Evolutionary conservation across 2,113 vertebrate species (phyloP).

Genomic region (Steatornis caripensis): DNA sequence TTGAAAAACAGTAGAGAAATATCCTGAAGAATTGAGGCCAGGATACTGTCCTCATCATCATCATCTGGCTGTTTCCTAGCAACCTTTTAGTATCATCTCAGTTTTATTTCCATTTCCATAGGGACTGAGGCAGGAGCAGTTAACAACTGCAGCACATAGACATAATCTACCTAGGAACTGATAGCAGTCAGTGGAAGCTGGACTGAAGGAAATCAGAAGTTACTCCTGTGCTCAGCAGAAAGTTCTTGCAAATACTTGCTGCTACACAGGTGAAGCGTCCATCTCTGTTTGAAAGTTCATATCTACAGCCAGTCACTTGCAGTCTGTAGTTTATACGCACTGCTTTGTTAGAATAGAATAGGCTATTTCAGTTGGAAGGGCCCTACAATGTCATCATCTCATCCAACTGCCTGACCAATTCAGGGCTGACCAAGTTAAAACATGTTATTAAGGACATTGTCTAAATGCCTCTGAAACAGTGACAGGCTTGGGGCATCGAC

Average conservation of each 20-base stretch:
- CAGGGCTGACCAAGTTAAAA: neutral
- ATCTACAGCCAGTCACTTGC: neutral
- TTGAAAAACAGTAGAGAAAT: neutral
- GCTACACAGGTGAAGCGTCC: neutral
- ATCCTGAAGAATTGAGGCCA: neutral
- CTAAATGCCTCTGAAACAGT: neutral
- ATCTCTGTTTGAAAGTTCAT: neutral
- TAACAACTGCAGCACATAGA: neutral
- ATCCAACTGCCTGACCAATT: neutral
- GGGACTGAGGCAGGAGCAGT: neutral
- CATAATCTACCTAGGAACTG: neutral
- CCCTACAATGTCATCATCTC: neutral
- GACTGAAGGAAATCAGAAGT: neutral
- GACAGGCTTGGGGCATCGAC: neutral
- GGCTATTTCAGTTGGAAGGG: neutral
- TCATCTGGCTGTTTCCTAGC: constrained; percentile 25
- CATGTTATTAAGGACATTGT: neutral
- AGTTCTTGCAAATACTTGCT: neutral
- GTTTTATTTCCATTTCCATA: constrained; percentile 1
- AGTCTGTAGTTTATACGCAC: neutral
- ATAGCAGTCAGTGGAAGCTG: neutral
- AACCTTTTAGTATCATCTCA: neutral
- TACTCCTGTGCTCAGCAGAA: neutral
- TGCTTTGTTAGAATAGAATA: neutral
- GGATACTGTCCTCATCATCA: neutral